A percentile compares a stretch with the other conserved stretches of the same genome.
Conservation (phyloP, 2,113 vertebrate species). For the Pteruthius melanotis region DNA sequence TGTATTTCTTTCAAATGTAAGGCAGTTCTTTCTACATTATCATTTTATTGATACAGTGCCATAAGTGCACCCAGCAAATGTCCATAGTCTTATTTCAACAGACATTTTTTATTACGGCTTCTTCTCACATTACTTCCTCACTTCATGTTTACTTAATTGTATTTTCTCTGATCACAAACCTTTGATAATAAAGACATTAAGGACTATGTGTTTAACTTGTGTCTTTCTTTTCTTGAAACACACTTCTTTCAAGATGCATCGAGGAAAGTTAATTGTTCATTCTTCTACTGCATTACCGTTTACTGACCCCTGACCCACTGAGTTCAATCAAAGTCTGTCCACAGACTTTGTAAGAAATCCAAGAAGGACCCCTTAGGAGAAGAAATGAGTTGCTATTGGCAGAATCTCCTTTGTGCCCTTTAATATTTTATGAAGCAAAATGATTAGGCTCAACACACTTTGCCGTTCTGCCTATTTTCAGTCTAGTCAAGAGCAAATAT, state of each 20-base stretch:
- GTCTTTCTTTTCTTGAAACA: neutral
- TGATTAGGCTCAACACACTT: neutral
- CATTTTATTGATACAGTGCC: neutral
- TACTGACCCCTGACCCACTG: neutral
- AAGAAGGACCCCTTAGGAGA: neutral
- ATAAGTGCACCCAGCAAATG: neutral
- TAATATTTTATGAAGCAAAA: conserved; percentile 13
- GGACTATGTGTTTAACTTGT: neutral
- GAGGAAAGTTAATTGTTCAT: neutral
- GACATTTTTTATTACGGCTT: neutral
- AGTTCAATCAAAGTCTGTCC: neutral
- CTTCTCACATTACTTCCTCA: neutral
- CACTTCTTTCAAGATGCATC: neutral
- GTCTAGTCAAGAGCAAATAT: neutral
- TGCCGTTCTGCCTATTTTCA: neutral
- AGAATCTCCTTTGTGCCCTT: neutral
- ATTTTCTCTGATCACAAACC: neutral
- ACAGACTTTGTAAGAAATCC: neutral
- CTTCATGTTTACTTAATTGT: neutral
- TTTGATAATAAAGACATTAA: neutral
- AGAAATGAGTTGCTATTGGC: neutral
- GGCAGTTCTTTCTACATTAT: neutral
- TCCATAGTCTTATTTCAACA: neutral
- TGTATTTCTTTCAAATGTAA: conserved; percentile 5
- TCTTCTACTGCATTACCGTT: neutral